Conservation (phyloP, 2,888 invertebrate species). For the Protodeltote pygarga region DNA sequence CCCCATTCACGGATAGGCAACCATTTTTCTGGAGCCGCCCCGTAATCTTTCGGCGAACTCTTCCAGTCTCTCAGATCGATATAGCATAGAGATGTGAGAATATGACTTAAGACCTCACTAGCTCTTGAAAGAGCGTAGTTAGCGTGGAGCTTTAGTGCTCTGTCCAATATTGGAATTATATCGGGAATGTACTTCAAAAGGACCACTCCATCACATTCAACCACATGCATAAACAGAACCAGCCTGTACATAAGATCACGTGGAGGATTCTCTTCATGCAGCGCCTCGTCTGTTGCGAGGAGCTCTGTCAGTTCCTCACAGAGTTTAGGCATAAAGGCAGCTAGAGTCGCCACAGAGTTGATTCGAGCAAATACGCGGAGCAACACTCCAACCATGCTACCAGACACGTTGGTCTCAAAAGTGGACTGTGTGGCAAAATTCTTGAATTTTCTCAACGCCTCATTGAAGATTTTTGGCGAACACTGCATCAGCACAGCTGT, state of each 20-base stretch:
- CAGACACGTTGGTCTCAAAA: constrained; percentile 94
- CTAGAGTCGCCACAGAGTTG: constrained; percentile 90
- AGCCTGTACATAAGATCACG: constrained; percentile 93
- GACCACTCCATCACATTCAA: constrained; percentile 89
- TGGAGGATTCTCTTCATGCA: constrained; percentile 92
- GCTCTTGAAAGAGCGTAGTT: constrained; percentile 89
- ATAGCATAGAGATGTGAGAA: constrained; percentile 87
- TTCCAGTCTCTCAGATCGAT: constrained; percentile 88
- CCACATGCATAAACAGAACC: constrained; percentile 90
- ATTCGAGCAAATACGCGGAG: constrained; percentile 89
- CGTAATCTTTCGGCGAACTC: constrained; percentile 88
- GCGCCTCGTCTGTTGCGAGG: constrained; percentile 89
- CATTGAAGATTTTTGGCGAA: constrained; percentile 88
- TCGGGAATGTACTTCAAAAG: constrained; percentile 89
- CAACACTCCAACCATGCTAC: constrained; percentile 92
- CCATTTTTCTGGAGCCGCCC: constrained; percentile 89
- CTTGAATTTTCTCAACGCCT: constrained; percentile 92
- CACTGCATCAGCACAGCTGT: constrained; percentile 90
- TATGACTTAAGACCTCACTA: constrained; percentile 87
- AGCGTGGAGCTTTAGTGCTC: constrained; percentile 89
- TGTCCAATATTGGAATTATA: constrained; percentile 89
- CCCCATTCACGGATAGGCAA: constrained; percentile 95
- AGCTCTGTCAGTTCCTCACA: constrained; percentile 88
- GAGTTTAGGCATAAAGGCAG: constrained; percentile 91
- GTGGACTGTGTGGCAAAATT: constrained; percentile 91